Evolutionary conservation across 2,888 invertebrate species (phyloP).

Genomic region (Pyrocoelia pectoralis): DNA sequence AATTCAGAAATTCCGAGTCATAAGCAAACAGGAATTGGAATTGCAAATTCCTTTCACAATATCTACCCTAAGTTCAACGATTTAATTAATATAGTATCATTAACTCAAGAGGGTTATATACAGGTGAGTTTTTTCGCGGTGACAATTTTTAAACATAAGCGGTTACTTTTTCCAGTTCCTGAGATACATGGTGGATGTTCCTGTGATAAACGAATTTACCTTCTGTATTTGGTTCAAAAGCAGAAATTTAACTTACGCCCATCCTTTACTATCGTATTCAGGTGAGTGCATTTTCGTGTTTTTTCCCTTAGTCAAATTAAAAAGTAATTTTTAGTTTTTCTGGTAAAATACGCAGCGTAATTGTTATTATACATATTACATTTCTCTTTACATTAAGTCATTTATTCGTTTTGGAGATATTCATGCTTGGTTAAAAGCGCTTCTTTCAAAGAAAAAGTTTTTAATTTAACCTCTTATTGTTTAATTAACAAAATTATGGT

Average conservation of each 20-base stretch:
- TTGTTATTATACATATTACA: no score
- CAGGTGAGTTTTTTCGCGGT: conserved; percentile 62
- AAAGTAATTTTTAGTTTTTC: no score
- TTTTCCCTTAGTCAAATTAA: background rate
- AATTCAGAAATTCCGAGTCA: background rate
- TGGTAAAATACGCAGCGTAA: no score
- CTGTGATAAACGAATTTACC: conserved; percentile 63
- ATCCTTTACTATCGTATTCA: conserved; percentile 65
- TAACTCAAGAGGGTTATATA: conserved; percentile 74
- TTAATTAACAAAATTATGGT: background rate
- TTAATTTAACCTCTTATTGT: background rate
- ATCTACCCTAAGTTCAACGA: conserved; percentile 34
- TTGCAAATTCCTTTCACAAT: conserved; percentile 10
- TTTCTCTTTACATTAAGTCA: no score
- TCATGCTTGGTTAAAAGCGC: background rate
- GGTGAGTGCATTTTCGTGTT: conserved; percentile 58
- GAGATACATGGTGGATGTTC: conserved; percentile 62
- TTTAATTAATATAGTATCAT: conserved; percentile 65
- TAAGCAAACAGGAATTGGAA: conserved; percentile 19
- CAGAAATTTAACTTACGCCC: conserved; percentile 61
- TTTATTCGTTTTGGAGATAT: background rate
- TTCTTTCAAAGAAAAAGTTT: background rate
- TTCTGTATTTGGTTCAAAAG: conserved; percentile 66
- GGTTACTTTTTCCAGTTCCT: conserved; percentile 59
- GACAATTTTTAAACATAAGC: background rate